Base-by-base conservation (phyloP, 2,797 vertebrate species). In the Kryptopterus vitreolus region DNA sequence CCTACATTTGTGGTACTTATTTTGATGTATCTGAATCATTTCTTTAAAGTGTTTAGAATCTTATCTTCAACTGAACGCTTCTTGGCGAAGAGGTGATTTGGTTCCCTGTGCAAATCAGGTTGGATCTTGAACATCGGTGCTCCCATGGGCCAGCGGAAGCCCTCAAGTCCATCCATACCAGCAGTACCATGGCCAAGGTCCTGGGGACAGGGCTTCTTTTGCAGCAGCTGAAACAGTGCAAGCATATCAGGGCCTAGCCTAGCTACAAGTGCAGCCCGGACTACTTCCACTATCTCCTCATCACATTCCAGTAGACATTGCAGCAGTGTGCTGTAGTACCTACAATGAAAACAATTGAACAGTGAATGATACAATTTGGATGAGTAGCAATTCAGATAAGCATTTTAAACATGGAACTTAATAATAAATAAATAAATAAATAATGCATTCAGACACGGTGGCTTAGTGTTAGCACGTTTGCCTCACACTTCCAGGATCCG, bases 311-410 rank as follows among this genome's bases (percentile, higher is more conserved):
- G 79, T 6, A 98, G 92, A 63, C 92, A 95, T 81, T 95, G 92
- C 79, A 98, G 90, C 66, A 98, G 94, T 3, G 95, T 97, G 93
- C 92, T 98, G 90, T 98, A 98, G 88, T 97, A 98, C 83, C 97
- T 98, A 91, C 0, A 26, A 12, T 10, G 65, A 16, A 76, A 22
- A 50, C 0, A 48, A 9, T 33, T 43, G 12, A 79, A 16, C 8
- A 35, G 24, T 71, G 24, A 43, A 43, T 43, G 38, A 43, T 43
- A 43, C 7, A 43, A 43, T 10, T 7, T 43, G 10, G 38, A 43
- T 43, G 38, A 43, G 38, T 43, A 43, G 38, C 38, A 43, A 43
- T 1, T 43, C 6, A 43, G 7, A 10, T 43, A 43, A 10, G 8
- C 38, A 43, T 43, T 43, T 43, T 43, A 43, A 43, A 43, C 38